Evolutionary conservation across 2,113 vertebrate species (phyloP).

Genomic region (Pachycephala philippinensis): DNA sequence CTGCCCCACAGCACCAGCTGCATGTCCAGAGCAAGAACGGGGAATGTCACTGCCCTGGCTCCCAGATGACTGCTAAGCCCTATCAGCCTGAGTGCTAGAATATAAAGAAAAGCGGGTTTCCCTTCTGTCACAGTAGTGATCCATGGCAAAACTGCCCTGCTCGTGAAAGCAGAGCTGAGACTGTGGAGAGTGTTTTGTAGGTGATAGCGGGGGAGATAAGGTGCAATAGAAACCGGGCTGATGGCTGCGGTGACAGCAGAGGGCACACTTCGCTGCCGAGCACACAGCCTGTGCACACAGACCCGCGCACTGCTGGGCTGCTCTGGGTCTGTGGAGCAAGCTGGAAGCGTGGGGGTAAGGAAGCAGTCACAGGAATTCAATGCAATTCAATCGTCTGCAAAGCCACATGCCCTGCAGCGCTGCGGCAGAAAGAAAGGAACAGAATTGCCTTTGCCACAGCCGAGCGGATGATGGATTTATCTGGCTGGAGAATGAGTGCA

Average conservation of each 20-base stretch:
- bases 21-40: neutral
- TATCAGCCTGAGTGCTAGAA: neutral
- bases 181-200: neutral
- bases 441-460: neutral
- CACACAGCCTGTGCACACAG: neutral
- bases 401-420: neutral
- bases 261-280: slow-evolving; percentile 6
- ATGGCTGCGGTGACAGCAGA: neutral
- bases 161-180: neutral
- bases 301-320: accelerated
- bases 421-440: neutral
- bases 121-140: neutral
- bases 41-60: neutral
- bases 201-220: accelerated
- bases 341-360: neutral
- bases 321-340: neutral
- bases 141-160: neutral
- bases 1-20: accelerated
- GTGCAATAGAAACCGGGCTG: accelerated
- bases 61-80: neutral
- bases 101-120: neutral
- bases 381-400: neutral
- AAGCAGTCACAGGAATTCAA: neutral
- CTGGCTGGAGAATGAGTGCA: neutral
- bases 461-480: slow-evolving; percentile 11